phyloP scores from a whole-genome alignment of 2,888 invertebrate species.

The Tachina lurida region DNA sequence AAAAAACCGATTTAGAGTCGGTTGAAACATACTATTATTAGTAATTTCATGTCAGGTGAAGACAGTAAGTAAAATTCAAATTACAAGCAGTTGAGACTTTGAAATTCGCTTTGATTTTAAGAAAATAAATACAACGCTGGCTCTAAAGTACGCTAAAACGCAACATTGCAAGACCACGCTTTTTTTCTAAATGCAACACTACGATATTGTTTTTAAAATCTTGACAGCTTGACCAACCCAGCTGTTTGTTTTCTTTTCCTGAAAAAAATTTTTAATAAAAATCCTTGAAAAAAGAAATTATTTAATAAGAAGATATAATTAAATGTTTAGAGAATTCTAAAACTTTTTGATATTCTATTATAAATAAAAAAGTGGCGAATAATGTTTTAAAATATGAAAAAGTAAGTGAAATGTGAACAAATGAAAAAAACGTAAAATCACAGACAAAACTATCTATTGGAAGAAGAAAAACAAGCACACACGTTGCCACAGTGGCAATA shows the following conservation, averaged over 20 bases:
- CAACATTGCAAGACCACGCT: slow-evolving; percentile 70
- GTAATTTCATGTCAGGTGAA: no score
- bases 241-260: slow-evolving; percentile 77
- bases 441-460: slow-evolving; percentile 74
- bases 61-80: no score
- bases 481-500: slow-evolving; percentile 71
- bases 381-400: slow-evolving; percentile 38
- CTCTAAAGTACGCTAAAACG: background rate
- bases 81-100: no score
- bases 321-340: slow-evolving; percentile 4
- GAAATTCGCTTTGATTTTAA: no score
- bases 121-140: slow-evolving; percentile 20
- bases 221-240: slow-evolving; percentile 77
- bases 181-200: slow-evolving; percentile 68
- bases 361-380: slow-evolving; percentile 14
- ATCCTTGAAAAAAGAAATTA: slow-evolving; percentile 78
- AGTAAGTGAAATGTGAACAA: slow-evolving; percentile 59
- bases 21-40: no score
- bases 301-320: slow-evolving; percentile 59
- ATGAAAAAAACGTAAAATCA: slow-evolving; percentile 74
- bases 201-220: slow-evolving; percentile 81
- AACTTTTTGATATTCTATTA: slow-evolving; percentile 8
- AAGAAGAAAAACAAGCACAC: slow-evolving; percentile 70
- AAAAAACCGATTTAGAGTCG: no score
- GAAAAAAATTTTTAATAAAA: slow-evolving; percentile 73